Percentiles rank a stretch among this genome's conserved stretches.
Conservation (phyloP, 2,888 invertebrate species). For the Pristionchus japonicus region DNA sequence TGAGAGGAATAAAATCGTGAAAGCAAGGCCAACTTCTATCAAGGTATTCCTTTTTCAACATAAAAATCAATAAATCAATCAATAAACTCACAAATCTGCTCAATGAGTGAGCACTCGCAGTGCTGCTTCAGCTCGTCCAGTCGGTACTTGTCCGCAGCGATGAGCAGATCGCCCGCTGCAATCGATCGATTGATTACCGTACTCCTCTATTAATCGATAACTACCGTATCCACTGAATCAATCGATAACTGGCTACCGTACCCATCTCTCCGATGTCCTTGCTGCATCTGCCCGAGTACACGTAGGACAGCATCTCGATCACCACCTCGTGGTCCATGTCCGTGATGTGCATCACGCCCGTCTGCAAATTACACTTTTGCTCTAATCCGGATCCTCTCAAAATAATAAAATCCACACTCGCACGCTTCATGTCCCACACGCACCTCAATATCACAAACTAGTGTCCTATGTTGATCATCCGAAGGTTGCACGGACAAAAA, state of each 20-base stretch:
- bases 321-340: constrained; percentile 74
- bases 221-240: not conserved
- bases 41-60: not conserved
- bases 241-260: not conserved
- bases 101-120: constrained; percentile 43
- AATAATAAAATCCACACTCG: no score
- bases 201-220: not conserved
- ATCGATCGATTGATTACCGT: not conserved
- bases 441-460: no score
- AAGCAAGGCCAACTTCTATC: not conserved
- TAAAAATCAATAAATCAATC: not conserved
- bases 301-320: constrained; percentile 73
- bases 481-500: no score
- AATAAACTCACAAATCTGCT: constrained; percentile 34
- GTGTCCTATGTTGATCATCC: no score
- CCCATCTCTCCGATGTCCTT: constrained; percentile 72
- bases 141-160: constrained; percentile 75
- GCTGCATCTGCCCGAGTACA: constrained; percentile 71
- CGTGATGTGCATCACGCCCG: constrained; percentile 66
- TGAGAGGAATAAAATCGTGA: not conserved
- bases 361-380: not conserved
- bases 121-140: constrained; percentile 71
- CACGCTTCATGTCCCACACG: no score
- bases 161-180: constrained; percentile 68
- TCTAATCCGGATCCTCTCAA: no score